Base-by-base conservation (phyloP, 2,888 invertebrate genomes). In the Cacoxenus indagator region DNA sequence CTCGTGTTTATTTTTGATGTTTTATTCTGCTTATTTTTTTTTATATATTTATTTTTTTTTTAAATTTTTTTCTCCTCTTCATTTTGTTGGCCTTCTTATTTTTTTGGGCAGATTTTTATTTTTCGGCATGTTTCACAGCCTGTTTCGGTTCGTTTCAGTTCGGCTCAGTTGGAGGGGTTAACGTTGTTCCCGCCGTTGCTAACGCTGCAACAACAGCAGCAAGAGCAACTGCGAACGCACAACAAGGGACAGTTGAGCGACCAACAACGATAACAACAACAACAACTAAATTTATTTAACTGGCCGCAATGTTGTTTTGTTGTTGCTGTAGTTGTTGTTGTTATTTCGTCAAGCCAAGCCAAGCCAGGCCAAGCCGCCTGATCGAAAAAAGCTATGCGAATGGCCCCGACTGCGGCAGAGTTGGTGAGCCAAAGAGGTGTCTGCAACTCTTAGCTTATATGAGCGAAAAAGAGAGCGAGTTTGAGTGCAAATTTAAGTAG, bases 41-140 rank as follows among this genome's bases (percentile, higher is more conserved):
- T 62, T 73, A 43, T 73, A 64, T 67, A 45, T 48, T 17, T 68
- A 68, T 71, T 69, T 65, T 59, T 55, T 71, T 72, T 73, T 77
- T 75, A 69, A 69, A 70, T 67, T 26, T 46, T 48, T 11, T 65
- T 29, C 11, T 31, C 71, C 73, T 85, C 68, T 66, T 31, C 57
- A 61, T 46, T n/a, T n/a, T n/a, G n/a, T n/a, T n/a, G n/a, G n/a
- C n/a, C 24, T 55, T 55, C 64, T 70, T 65, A 45, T 70, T 64
- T 64, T 70, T 82, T 77, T 82, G 77, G 83, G 75, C 82, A 83
- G 82, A 82, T 83, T 83, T 81, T 81, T 83, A 83, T 81, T 81
- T 81, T 81, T 81, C 78, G 82, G 78, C 78, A 75, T 72, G 73
- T 73, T 59, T 51, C 51, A 14, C 19, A 51, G 51, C 51, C 19